Percentiles rank a stretch among this genome's conserved stretches.
These are phyloP conservation scores for Nasonovia ribisnigri DNA, from an alignment of 2,888 invertebrate species.

Conservation along the genomic window DNA sequence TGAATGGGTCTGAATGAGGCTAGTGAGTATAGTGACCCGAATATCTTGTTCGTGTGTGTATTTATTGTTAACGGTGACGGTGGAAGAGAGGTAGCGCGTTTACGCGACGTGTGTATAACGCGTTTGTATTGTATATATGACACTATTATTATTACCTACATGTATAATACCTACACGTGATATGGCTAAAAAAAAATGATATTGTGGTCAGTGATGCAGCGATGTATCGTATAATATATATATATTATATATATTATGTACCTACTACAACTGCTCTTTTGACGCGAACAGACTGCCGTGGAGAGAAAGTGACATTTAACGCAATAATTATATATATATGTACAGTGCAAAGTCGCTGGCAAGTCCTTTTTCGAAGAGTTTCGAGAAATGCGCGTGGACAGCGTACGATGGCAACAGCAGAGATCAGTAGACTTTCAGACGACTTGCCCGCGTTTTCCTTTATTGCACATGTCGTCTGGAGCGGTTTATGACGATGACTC, in stretches of 20 bases:
- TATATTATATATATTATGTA: neutral
- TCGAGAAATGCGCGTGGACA: neutral
- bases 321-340: neutral
- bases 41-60: neutral
- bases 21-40: neutral
- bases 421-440: constrained; percentile 51
- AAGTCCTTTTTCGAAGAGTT: constrained; percentile 35
- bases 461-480: constrained; percentile 32
- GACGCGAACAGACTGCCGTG: constrained; percentile 1
- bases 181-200: constrained; percentile 1
- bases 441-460: constrained; percentile 54
- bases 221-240: neutral
- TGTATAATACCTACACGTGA: neutral
- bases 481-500: constrained; percentile 37
- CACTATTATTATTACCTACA: neutral
- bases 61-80: neutral
- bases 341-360: neutral
- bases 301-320: constrained; percentile 55
- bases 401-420: neutral
- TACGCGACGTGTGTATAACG: neutral
- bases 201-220: constrained; percentile 2
- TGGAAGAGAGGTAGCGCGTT: neutral
- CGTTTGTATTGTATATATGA: neutral
- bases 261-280: constrained; percentile 21
- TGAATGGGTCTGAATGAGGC: neutral